Base-by-base conservation (phyloP, 2,888 invertebrate genomes). In the Scaptomyza flava region DNA sequence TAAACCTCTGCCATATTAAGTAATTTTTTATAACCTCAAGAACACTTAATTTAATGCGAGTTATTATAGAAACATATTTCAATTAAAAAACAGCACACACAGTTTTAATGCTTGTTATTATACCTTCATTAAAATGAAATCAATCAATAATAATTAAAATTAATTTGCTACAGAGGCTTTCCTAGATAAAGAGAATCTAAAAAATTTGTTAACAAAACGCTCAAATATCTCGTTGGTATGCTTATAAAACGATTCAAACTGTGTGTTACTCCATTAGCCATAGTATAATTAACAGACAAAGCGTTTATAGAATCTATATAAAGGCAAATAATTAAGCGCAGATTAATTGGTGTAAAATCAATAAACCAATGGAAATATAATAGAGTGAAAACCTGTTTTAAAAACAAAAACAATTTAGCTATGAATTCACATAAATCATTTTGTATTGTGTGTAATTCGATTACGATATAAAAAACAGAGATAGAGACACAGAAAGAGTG, bases 281-380 rank as follows among this genome's bases (percentile, higher is more conserved):
- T 82, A 82, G 82, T 80, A 81, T 86, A 82, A 86, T 82, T 83
- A 86, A 77, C 81, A 77, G 79, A 80, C 76, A 82, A 82, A 81
- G 74, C 79, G 77, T 68, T 68, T 79, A 83, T 86, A 79, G 79
- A 86, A 79, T 78, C 65, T 54, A 47, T 46, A 79, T 77, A 73
- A 67, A 70, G 71, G 56, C 52, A 61, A 82, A 85, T 76, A 82
- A 85, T 82, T 78, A 82, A 85, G 81, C 77, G 71, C 71, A 70
- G 79, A 74, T 83, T 82, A 81, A 82, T 85, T 86, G 79, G 68
- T 72, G 79, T 77, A 72, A 77, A 83, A 83, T 79, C 82, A 86
- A 81, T 83, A 81, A 74, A 48, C 72, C 59, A 64, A 72, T 63
- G 72, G 50, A 60, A 77, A 72, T 75, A 70, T 75, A 81, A 85